phyloP scores from a whole-genome alignment of 2,888 invertebrate species.

The Adela reaumurella region DNA sequence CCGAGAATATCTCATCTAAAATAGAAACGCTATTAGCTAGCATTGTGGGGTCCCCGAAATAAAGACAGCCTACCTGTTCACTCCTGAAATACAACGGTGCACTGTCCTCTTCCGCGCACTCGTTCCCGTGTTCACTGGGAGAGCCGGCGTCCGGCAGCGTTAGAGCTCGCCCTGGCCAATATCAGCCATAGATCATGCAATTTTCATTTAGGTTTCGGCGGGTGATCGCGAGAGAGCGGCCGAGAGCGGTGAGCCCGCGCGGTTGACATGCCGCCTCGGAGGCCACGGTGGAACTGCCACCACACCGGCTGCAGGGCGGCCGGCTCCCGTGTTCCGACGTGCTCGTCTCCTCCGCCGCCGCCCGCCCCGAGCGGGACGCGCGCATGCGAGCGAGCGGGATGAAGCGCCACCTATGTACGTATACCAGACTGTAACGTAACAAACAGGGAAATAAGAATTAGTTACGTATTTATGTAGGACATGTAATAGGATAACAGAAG shows the following conservation, averaged over 20 bases:
- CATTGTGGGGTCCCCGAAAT: neutral
- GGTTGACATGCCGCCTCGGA: neutral
- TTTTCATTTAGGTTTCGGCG: neutral
- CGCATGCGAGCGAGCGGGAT: neutral
- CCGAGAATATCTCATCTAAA: no score
- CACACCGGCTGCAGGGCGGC: no score
- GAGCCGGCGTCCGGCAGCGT: neutral
- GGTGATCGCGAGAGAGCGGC: neutral
- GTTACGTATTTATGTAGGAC: constrained; percentile 10
- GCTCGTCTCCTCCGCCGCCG: neutral
- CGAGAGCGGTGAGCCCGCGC: neutral
- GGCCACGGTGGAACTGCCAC: neutral
- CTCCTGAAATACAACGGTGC: neutral
- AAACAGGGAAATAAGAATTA: neutral
- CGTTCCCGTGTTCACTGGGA: no score
- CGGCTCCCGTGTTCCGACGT: neutral
- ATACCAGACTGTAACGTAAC: neutral
- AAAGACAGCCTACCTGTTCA: neutral
- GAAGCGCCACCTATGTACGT: neutral
- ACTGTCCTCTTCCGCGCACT: neutral
- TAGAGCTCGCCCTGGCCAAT: neutral
- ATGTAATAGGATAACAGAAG: constrained; percentile 44
- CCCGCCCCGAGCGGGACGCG: neutral
- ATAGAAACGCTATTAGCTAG: neutral
- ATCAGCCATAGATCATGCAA: neutral